phyloP scores from a whole-genome alignment of 2,888 invertebrate genomes.

The Formica aserva region DNA sequence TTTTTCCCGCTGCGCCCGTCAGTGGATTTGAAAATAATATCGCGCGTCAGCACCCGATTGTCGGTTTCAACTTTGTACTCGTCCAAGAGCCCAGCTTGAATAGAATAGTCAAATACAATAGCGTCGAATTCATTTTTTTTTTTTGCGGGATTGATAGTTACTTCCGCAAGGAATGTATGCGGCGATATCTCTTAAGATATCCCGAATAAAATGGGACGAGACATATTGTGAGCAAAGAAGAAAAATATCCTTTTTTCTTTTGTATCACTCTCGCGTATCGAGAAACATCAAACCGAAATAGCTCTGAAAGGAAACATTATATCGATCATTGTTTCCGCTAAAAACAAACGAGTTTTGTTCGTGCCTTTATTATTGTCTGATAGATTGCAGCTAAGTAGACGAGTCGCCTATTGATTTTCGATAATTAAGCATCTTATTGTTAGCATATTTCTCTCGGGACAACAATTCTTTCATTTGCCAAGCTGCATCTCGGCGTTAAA shows the following conservation, averaged over 20 bases:
- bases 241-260: neutral
- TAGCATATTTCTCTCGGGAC: constrained; percentile 24
- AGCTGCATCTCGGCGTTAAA: neutral
- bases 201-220: neutral
- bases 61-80: neutral
- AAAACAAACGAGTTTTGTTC: constrained; percentile 17
- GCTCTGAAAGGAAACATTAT: constrained; percentile 1
- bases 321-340: constrained; percentile 21
- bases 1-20: constrained; percentile 41
- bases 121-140: neutral
- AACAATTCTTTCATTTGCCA: constrained; percentile 40
- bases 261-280: neutral
- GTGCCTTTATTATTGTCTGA: constrained; percentile 27
- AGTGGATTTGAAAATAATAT: constrained; percentile 42
- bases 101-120: constrained; percentile 1
- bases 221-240: neutral
- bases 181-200: neutral
- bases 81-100: neutral
- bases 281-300: neutral
- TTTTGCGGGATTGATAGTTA: constrained; percentile 13
- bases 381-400: constrained; percentile 27
- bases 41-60: constrained; percentile 18
- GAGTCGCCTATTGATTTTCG: constrained; percentile 32
- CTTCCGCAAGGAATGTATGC: neutral
- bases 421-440: constrained; percentile 43